Percentiles rank a stretch among this genome's conserved stretches.
phyloP scores from a whole-genome alignment of 2,113 vertebrate genomes.

The Scytalopus superciliaris region DNA sequence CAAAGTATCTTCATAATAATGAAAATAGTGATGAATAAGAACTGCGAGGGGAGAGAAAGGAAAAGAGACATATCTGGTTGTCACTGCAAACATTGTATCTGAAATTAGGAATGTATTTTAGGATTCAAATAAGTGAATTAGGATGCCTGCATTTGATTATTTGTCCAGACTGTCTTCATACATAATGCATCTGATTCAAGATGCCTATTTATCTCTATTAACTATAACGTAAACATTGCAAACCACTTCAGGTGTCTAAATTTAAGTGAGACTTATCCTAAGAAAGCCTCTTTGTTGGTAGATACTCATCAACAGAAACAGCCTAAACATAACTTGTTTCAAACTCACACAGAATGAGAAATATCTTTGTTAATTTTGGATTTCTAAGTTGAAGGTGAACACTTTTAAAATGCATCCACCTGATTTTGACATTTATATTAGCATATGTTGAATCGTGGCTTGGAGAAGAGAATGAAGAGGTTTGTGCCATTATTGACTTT shows the following conservation, averaged over 20 bases:
- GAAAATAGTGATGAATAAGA: neutral
- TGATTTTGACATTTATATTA: neutral
- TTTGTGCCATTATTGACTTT: neutral
- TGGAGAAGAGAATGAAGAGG: neutral
- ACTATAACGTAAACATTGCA: neutral
- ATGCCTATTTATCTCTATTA: neutral
- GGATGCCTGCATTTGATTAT: neutral
- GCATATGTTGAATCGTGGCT: neutral
- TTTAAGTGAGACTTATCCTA: neutral
- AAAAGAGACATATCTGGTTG: neutral
- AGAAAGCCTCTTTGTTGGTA: neutral
- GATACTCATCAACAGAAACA: neutral
- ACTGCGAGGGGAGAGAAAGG: neutral
- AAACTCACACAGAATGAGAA: neutral
- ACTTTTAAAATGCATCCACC: neutral
- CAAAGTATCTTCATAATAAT: constrained; percentile 8
- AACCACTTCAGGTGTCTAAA: neutral
- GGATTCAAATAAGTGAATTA: neutral
- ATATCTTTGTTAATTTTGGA: neutral
- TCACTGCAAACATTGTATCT: neutral
- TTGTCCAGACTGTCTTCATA: constrained; percentile 11
- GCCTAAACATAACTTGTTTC: neutral
- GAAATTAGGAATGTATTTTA: neutral
- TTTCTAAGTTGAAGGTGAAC: neutral
- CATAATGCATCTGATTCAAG: neutral